Conservation (phyloP, 2,888 invertebrate genomes). For the Scotopteryx bipunctaria region DNA sequence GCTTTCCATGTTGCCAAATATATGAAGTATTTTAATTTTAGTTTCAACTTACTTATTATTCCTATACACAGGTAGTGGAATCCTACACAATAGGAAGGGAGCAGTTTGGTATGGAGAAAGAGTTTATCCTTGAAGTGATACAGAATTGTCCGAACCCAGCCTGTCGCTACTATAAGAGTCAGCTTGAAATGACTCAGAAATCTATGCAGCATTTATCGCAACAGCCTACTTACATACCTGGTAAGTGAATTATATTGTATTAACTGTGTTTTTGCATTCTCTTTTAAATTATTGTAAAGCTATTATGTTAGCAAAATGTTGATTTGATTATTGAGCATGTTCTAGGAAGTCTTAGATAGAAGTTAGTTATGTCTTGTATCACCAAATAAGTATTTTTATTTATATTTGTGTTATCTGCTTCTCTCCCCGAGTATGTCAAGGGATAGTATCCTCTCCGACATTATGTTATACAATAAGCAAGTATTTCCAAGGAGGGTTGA, state of each 20-base stretch:
- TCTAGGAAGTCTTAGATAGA: too few relatives aligned
- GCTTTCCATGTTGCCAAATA: background rate
- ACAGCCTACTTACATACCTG: constrained; percentile 80
- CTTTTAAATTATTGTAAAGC: too few relatives aligned
- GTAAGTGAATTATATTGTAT: constrained; percentile 44
- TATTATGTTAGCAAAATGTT: too few relatives aligned
- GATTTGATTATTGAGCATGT: too few relatives aligned
- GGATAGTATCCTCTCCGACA: too few relatives aligned
- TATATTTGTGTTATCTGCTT: too few relatives aligned
- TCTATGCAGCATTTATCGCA: constrained; percentile 87
- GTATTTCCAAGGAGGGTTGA: too few relatives aligned
- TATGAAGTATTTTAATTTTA: background rate
- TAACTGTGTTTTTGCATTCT: constrained; percentile 13
- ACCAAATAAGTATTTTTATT: too few relatives aligned
- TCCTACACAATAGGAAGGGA: constrained; percentile 93
- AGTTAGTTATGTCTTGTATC: too few relatives aligned
- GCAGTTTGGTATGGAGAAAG: constrained; percentile 94
- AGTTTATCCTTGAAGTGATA: constrained; percentile 94
- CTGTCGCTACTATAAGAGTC: constrained; percentile 93
- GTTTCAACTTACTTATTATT: constrained; percentile 1
- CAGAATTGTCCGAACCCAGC: constrained; percentile 95
- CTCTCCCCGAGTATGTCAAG: too few relatives aligned
- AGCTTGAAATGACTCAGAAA: constrained; percentile 88
- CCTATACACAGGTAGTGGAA: constrained; percentile 86
- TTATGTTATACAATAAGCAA: too few relatives aligned